Evolutionary conservation across 2,113 vertebrate species (phyloP), one percentile per base, ranked within the genome.

Genomic region (Tragelaphus buxtoni): DNA sequence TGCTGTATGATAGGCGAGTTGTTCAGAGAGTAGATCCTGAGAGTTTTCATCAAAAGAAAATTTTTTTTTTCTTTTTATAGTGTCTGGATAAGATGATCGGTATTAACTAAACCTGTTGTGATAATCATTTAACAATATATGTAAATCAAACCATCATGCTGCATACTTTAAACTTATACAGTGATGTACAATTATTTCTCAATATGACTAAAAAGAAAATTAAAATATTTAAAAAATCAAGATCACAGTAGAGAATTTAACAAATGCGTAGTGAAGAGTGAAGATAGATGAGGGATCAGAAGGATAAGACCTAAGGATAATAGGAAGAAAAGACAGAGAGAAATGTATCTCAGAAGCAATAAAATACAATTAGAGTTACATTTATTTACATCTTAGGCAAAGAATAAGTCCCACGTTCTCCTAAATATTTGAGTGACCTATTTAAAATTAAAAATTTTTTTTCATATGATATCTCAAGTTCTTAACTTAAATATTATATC

Each of bases 361-460:
- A 92, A 86, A 90, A 58, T 89, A 55, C 14, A 94, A 72, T 85
- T 81, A 92, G 53, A 88, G 11, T 72, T 89, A 16, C n/a, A 2
- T 86, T 89, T 92, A 56, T 42, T 92, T 47, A 92, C 24, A 61
- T 51, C 88, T 88, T 65, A 16, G 45, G 30, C 22, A 96, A 89
- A 84, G 22, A 84, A 22, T 42, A 74, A 79, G 17, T 74, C 39
- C 8, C 7, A 65, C 16, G 74, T 92, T 80, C 49, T 63, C 32
- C 60, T 72, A 92, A 49, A 56, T 89, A 82, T 92, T 88, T 92
- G 88, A 92, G 60, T 55, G 81, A 80, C 14, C 20, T 80, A 89
- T 69, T 84, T 94, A 88, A 92, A 88, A 94, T 30, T 82, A 17
- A 65, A 83, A 95, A 95, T 74, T 8, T 90, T 77, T 90, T 96